phyloP scores from a whole-genome alignment of 2,888 invertebrate species.

The Thecophora atra region DNA sequence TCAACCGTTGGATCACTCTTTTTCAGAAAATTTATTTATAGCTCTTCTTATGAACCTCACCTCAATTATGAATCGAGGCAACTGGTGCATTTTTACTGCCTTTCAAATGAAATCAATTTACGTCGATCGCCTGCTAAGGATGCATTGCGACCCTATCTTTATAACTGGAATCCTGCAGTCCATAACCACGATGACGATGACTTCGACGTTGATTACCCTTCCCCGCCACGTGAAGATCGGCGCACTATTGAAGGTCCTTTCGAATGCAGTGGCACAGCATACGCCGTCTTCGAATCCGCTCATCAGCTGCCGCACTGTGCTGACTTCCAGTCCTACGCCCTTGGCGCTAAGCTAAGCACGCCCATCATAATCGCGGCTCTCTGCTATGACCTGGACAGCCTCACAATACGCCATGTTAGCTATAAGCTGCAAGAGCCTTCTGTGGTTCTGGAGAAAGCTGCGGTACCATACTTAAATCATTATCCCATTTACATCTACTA shows the following conservation, averaged over 20 bases:
- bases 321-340: neutral
- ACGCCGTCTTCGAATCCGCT: conserved; percentile 3
- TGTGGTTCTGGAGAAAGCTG: neutral
- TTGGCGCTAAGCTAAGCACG: conserved; percentile 16
- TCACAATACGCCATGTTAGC: conserved; percentile 4
- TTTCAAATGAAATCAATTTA: neutral
- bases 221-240: neutral
- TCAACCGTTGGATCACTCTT: neutral
- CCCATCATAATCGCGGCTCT: conserved; percentile 25
- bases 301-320: conserved; percentile 18
- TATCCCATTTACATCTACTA: neutral
- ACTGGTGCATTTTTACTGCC: neutral
- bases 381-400: conserved; percentile 13
- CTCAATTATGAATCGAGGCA: neutral
- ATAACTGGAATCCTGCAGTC: no score
- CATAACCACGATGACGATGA: neutral
- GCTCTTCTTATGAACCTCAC: neutral
- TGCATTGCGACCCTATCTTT: neutral
- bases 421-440: conserved; percentile 11
- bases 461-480: neutral
- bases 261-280: neutral
- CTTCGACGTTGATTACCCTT: neutral
- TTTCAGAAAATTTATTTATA: neutral
- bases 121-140: neutral
- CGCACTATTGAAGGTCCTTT: neutral